Percentiles rank a stretch among this genome's conserved stretches.
phyloP scores from a whole-genome alignment of 2,113 vertebrate genomes.

The Patagioenas fasciata region DNA sequence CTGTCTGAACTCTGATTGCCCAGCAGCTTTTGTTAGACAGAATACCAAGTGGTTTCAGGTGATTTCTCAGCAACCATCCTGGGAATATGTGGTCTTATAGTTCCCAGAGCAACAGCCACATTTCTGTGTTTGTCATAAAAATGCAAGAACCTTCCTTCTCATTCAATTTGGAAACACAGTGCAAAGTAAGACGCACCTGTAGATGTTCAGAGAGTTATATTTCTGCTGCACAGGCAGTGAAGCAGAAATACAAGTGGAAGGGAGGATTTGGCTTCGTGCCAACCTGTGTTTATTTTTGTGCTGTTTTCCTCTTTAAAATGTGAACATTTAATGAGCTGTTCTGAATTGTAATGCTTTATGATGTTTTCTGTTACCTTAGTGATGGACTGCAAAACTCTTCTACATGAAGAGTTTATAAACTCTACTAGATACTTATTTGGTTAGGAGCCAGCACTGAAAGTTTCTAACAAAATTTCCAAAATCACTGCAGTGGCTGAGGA shows the following conservation, averaged over 20 bases:
- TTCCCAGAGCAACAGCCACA: not conserved
- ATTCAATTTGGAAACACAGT: not conserved
- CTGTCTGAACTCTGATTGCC: not conserved
- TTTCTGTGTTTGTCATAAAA: not conserved
- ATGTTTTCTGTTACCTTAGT: not conserved
- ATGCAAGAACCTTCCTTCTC: not conserved
- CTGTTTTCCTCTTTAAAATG: not conserved
- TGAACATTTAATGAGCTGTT: not conserved
- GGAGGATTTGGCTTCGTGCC: not conserved
- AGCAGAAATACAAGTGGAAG: not conserved
- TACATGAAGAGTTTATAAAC: not conserved
- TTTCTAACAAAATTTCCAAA: not conserved
- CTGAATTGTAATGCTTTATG: not conserved
- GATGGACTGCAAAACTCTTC: not conserved
- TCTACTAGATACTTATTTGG: not conserved
- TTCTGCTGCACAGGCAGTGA: not conserved
- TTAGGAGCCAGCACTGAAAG: not conserved
- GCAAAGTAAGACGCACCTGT: not conserved
- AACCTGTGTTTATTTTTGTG: not conserved
- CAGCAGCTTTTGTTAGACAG: not conserved
- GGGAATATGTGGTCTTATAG: not conserved
- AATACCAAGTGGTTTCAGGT: not conserved
- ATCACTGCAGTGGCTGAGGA: not conserved
- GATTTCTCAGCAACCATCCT: conserved; percentile 3
- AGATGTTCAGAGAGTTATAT: not conserved